phyloP scores from a whole-genome alignment of 2,797 vertebrate species.

The Silurus aristotelis region DNA sequence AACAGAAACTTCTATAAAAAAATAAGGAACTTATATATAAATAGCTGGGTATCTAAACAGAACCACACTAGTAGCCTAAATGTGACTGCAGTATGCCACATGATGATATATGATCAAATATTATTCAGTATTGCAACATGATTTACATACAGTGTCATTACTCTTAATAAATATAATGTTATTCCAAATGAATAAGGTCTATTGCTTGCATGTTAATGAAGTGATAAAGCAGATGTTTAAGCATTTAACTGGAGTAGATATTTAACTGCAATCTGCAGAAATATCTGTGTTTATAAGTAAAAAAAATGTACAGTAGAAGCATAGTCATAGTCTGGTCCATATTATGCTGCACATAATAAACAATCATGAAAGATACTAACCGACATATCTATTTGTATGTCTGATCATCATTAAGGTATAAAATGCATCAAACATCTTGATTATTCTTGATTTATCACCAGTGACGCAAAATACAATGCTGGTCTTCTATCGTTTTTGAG shows the following conservation, averaged over 20 bases:
- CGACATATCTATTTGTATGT: background rate
- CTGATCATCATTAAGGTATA: background rate
- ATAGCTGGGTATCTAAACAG: no score
- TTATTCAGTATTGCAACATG: background rate
- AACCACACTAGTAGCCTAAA: background rate
- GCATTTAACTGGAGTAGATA: background rate
- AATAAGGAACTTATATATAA: no score
- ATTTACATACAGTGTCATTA: background rate
- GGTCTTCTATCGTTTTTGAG: no score
- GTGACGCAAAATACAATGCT: background rate
- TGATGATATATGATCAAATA: background rate
- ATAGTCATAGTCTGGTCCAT: background rate
- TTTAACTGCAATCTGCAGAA: background rate
- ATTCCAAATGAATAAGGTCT: background rate
- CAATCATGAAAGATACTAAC: background rate
- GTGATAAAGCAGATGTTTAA: background rate
- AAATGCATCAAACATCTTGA: background rate
- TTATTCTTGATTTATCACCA: background rate
- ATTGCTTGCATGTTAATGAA: background rate
- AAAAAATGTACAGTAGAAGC: background rate
- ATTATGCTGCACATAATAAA: background rate
- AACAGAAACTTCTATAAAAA: no score
- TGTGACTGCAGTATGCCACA: background rate
- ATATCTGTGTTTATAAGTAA: background rate
- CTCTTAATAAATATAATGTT: background rate